Evolutionary conservation across 2,113 vertebrate genomes (phyloP), one percentile per base, ranked within the genome.

Genomic region (Chaetops frenatus): DNA sequence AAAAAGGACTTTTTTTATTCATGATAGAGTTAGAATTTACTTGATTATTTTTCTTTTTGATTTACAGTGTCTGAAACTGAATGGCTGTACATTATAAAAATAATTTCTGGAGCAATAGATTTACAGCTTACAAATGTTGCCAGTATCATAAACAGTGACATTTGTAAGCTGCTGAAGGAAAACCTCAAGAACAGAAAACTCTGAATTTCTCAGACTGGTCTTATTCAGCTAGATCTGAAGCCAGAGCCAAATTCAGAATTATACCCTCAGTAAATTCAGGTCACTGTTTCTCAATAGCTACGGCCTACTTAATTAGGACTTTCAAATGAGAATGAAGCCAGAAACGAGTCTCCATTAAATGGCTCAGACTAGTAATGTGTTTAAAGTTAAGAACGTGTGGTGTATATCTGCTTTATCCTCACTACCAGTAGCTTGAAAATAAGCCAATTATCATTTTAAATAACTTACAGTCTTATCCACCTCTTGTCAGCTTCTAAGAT

Each of bases 111-210:
- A 87, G 74, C 71, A 97, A 89, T 84, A 78, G 66, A 22, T 90
- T 96, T 94, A 94, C 71, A 88, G 66, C 44, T 94, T 96, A 81
- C 72, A 95, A 96, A 92, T 6, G 3, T 94, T 96, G 84, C 92
- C 90, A 94, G 67, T 84, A 45, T 81, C 93, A 96, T 96, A 92
- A 97, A 94, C 61, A 91, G 62, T 95, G 87, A 90, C 89, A 96
- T 95, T 94, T 94, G 76, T 94, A 94, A 94, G 54, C 70, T 73
- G 73, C 79, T 70, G 71, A 92, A 86, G 54, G 69, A 93, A 94
- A 95, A 81, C 47, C 33, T 91, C 72, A 84, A 67, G 85, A 96
- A 93, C 69, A 70, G 66, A 96, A 96, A 95, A 84, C 53, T 66
- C 71, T 15, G 10, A 71, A 79, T 92, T 96, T 92, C 81, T 93